These are phyloP conservation scores for Dendropsophus ebraccatus DNA, from an alignment of 2,113 vertebrate genomes.

Conservation along the genomic window DNA sequence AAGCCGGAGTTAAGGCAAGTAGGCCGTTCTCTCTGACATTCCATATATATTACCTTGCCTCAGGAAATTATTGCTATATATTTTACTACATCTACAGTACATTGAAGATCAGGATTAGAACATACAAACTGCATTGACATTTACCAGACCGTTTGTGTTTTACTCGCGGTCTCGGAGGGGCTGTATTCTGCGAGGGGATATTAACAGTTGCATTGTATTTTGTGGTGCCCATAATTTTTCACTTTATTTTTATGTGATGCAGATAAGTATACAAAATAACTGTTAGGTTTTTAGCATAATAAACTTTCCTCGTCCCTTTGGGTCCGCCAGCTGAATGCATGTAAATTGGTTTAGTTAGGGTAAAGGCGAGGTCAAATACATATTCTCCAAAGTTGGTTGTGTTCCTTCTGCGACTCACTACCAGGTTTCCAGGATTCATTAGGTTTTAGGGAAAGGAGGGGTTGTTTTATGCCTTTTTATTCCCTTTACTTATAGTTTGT, in stretches of 20 bases:
- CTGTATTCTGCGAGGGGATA: constrained; percentile 64
- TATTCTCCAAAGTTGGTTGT: constrained; percentile 8
- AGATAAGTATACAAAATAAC: constrained; percentile 37
- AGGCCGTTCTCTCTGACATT: constrained; percentile 81
- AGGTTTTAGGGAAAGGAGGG: not conserved
- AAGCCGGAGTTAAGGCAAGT: constrained; percentile 81
- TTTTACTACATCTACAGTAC: constrained; percentile 82
- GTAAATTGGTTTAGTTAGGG: constrained; percentile 16
- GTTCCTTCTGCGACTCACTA: not conserved
- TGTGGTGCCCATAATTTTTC: constrained; percentile 43
- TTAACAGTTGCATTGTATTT: constrained; percentile 53
- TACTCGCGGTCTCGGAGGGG: constrained; percentile 68
- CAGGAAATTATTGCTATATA: constrained; percentile 88
- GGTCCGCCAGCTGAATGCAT: constrained; percentile 23
- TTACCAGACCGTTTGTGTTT: constrained; percentile 77
- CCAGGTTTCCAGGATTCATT: not conserved
- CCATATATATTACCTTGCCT: constrained; percentile 82
- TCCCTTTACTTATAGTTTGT: not conserved
- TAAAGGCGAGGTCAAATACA: not conserved
- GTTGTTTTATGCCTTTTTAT: not conserved
- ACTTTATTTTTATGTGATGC: constrained; percentile 48
- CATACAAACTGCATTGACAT: constrained; percentile 81
- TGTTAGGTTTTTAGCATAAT: constrained; percentile 25
- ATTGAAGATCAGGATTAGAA: constrained; percentile 81
- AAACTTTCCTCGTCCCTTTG: constrained; percentile 24